Evolutionary conservation across 2,888 invertebrate species (phyloP), one percentile per base, ranked within the genome.

Genomic region (Pristionchus arcanus): DNA sequence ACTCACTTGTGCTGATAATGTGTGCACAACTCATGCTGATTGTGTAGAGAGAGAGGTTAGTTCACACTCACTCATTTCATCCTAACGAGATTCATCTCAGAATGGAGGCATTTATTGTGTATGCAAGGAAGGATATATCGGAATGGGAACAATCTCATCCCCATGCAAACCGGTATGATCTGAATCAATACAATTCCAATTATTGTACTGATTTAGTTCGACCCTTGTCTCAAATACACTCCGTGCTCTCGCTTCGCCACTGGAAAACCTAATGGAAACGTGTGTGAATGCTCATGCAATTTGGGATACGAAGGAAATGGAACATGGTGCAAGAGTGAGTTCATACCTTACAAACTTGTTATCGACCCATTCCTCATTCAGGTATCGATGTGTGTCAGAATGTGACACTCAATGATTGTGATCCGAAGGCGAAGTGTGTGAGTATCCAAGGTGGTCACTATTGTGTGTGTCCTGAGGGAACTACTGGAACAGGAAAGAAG

Each of bases 291-390:
- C 53, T 49, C 84, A 2, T 89, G 89, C 71, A 89, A 89, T 28
- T 13, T 16, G 2, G 89, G 89, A n/a, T 89, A 89, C 42, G 28
- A 53, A 31, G 89, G 84, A 16, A 84, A 89, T 28, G 89, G 89
- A 42, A 89, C 89, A 2, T 89, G 89, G 89, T 89, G 89, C 71
- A 89, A 84, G 28, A 37, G 84, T 89, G 49, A 84, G 89, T 83
- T 15, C 49, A 2, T 53, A 2, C 49, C 19, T 37, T 37, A 37
- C 74, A 2, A n/a, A n/a, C n/a, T n/a, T n/a, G n/a, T n/a, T 15
- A n/a, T 25, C 16, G 19, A 37, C 13, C 37, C 21, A 1, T 25
- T 53, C 25, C 42, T 3, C 49, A 5, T 71, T 68, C 13, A 88
- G 88, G 21, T 55, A 74, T 88, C 53, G 55, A 89, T 19, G 49